phyloP scores from a whole-genome alignment of 2,113 vertebrate genomes.

The Hepsetus odoe region DNA sequence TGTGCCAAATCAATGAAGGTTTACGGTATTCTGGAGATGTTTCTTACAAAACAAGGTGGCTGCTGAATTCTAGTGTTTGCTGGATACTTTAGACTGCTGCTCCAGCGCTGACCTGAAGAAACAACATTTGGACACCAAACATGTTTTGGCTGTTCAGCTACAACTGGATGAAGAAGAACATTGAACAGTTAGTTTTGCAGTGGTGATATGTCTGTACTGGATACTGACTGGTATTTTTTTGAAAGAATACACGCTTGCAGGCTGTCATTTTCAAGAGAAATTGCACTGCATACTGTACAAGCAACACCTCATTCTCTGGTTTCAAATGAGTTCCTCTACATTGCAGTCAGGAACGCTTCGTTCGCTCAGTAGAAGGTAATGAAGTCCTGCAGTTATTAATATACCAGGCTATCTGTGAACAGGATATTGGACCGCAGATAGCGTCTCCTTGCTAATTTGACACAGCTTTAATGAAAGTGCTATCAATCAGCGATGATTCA shows the following conservation, averaged over 20 bases:
- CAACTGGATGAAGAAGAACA: no score
- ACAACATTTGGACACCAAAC: no score
- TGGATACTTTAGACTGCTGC: no score
- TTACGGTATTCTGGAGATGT: no score
- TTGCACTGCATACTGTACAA: slow-evolving; percentile 9
- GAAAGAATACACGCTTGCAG: not conserved
- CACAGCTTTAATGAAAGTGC: slow-evolving; percentile 43
- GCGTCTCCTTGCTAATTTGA: slow-evolving; percentile 48
- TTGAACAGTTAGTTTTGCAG: no score
- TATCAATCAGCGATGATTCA: slow-evolving; percentile 43
- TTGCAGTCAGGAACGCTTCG: slow-evolving; percentile 34
- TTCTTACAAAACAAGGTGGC: no score
- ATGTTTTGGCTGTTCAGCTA: no score
- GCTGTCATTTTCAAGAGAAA: not conserved
- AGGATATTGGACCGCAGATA: slow-evolving; percentile 52
- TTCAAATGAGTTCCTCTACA: slow-evolving; percentile 35
- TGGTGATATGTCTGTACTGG: not conserved
- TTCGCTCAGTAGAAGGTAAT: slow-evolving; percentile 41
- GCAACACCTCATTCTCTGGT: slow-evolving; percentile 21
- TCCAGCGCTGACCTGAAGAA: no score
- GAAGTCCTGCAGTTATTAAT: slow-evolving; percentile 50
- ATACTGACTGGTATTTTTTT: not conserved
- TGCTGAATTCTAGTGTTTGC: no score
- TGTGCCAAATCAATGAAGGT: no score
- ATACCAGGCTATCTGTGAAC: slow-evolving; percentile 35